These are phyloP conservation scores for Leucophora obtusa DNA, from an alignment of 2,888 invertebrate species.

Conservation along the genomic window DNA sequence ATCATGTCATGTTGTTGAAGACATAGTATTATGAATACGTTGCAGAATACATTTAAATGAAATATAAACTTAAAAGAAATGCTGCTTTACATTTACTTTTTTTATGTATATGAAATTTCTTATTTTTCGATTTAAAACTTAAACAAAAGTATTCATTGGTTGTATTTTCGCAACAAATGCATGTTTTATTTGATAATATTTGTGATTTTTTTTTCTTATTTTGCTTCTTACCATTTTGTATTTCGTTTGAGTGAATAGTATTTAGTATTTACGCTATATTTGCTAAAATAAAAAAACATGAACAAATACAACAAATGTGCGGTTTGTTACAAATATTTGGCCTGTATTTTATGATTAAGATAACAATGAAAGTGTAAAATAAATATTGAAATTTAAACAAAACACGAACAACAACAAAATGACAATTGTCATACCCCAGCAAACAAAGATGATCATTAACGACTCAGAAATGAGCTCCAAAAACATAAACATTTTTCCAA, in stretches of 20 bases:
- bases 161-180: conserved; percentile 21
- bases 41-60: conserved; percentile 4
- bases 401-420: neutral
- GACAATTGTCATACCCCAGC: conserved; percentile 2
- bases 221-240: neutral
- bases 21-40: neutral
- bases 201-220: conserved; percentile 14
- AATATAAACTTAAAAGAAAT: conserved; percentile 9
- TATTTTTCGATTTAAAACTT: neutral
- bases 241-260: conserved; percentile 4
- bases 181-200: conserved; percentile 26
- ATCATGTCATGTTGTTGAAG: conserved; percentile 11
- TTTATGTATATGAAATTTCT: neutral
- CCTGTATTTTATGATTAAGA: conserved; percentile 10
- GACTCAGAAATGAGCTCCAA: too few species aligned
- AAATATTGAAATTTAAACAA: conserved; percentile 16
- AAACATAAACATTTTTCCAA: too few species aligned
- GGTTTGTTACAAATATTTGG: neutral
- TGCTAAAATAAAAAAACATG: conserved; percentile 7
- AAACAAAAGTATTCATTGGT: conserved; percentile 3
- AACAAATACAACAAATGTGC: conserved; percentile 8
- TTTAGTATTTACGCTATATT: conserved; percentile 28
- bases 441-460: too few species aligned
- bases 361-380: conserved; percentile 19
- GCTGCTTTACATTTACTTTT: conserved; percentile 13